Base-by-base conservation (phyloP, 2,797 vertebrate species). In the Platyrinchus mystaceus region DNA sequence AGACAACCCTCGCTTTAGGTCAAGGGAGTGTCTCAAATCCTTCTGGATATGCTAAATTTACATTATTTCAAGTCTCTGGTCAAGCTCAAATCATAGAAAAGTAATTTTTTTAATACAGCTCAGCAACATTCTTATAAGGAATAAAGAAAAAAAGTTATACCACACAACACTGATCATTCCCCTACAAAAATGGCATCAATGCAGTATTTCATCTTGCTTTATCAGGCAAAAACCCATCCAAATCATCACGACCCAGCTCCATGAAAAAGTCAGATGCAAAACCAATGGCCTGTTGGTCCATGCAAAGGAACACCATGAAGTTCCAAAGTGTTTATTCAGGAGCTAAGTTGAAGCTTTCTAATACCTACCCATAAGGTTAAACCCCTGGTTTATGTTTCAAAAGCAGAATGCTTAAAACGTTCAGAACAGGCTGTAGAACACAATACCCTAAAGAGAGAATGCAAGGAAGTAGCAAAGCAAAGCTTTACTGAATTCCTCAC, bases 381-480 rank as follows among this genome's bases (percentile, higher is more conserved):
- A 56, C 1, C 3, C 0, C 1, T 11, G 0, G 2, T 2, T 43
- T 80, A 24, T 56, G 18, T 68, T 87, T 66, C 26, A 85, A 64
- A 89, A 86, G 7, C 2, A 59, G 26, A 49, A 8, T 24, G 15
- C 24, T 77, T 74, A 52, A 27, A 78, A 74, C 53, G 79, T 13
- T 78, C 36, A 75, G 8, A 66, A 3, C 26, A 85, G 62, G 50
- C n/a, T 44, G 12, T 9, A 91, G 66, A 80, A 58, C 20, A 44
- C n/a, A 32, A 47, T 7, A 37, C 4, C 47, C 20, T 34, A 17
- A 64, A 75, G 14, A 52, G 67, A 53, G 44, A 77, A 82, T 0
- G 0, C 21, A 63, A 10, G 13, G 43, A 93, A 77, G 23, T 4
- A 8, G 15, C 15, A 90, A 56, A 37, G 3, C 15, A 55, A 66